These are phyloP conservation scores for Ochotona princeps DNA, from an alignment of 2,113 vertebrate species.

Conservation along the genomic window DNA sequence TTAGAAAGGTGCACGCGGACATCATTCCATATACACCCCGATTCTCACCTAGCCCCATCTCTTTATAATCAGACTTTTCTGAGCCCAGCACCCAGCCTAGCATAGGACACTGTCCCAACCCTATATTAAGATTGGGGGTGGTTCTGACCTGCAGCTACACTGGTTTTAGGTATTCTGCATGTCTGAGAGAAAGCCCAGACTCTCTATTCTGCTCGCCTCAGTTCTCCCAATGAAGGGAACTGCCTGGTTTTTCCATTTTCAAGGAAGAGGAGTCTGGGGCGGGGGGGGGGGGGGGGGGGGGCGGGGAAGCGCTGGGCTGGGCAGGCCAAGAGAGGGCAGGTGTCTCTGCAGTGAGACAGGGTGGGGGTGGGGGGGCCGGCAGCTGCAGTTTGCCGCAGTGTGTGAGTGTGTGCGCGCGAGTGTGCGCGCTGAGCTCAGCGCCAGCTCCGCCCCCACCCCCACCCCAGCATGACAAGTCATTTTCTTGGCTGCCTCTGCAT, in stretches of 20 bases:
- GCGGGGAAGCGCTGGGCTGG: conserved; percentile 73
- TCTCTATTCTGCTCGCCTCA: neutral
- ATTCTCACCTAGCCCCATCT: neutral
- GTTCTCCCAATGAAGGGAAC: neutral
- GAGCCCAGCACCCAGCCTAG: neutral
- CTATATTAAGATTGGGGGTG: neutral
- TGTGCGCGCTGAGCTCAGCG: conserved; percentile 83
- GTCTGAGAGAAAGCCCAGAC: neutral
- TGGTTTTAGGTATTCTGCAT: neutral
- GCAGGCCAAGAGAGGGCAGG: conserved; percentile 79
- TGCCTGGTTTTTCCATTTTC: conserved; percentile 3
- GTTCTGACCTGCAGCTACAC: neutral
- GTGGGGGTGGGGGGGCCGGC: conserved; percentile 53
- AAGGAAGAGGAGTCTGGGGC: neutral
- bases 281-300: no score
- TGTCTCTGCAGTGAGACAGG: conserved; percentile 86
- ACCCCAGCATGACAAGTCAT: conserved; percentile 84
- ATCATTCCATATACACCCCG: neutral
- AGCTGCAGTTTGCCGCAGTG: conserved; percentile 92
- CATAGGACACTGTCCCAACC: neutral
- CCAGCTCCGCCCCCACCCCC: conserved; percentile 81
- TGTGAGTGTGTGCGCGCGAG: conserved; percentile 81
- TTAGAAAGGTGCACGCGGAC: neutral
- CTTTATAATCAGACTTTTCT: neutral
- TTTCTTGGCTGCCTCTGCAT: conserved; percentile 79